Conservation (phyloP, 1,140 invertebrate species). For the Aphis craccivora region DNA sequence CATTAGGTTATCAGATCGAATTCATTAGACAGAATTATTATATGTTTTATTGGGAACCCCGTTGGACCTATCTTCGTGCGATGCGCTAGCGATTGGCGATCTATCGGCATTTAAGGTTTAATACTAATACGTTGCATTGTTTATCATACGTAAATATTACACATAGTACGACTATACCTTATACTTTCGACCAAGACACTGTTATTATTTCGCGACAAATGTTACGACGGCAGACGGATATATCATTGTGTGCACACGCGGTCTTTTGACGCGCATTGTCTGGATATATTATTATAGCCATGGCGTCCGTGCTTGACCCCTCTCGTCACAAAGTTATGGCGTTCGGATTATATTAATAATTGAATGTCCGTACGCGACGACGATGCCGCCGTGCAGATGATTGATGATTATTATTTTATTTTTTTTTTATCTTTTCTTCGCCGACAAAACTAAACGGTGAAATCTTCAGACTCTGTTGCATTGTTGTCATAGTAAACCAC, state of each 20-base stretch:
- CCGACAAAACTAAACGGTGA: not conserved
- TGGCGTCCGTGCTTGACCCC: not conserved
- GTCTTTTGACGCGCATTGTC: not conserved
- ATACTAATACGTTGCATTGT: not conserved
- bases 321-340: not conserved
- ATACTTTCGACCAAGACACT: too few species aligned
- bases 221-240: not conserved
- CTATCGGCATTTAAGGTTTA: not conserved
- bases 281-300: not conserved
- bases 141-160: not conserved
- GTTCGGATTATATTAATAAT: not conserved
- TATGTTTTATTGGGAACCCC: not conserved
- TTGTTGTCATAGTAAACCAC: not conserved
- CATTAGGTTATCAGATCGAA: constrained; percentile 53
- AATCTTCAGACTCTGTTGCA: not conserved
- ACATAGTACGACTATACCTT: too few species aligned
- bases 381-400: not conserved
- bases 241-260: not conserved
- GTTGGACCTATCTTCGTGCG: not conserved
- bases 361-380: not conserved
- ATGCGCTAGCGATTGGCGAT: not conserved
- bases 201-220: not conserved
- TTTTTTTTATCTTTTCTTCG: not conserved
- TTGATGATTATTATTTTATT: not conserved
- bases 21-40: constrained; percentile 52